These are phyloP conservation scores for Fratercula arctica DNA, from an alignment of 2,797 vertebrate species.

Conservation along the genomic window DNA sequence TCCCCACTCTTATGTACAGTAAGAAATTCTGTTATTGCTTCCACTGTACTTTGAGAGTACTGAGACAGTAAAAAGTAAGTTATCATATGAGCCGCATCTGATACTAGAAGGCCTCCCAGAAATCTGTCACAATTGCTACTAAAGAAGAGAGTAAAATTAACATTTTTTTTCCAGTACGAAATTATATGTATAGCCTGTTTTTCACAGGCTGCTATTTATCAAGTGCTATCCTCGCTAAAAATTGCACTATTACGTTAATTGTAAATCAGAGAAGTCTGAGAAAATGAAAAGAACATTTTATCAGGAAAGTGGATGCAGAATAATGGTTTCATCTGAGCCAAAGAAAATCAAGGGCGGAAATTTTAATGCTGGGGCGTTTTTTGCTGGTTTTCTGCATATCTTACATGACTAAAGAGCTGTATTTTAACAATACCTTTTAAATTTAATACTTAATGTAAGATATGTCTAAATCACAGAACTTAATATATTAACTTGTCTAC, in stretches of 20 bases:
- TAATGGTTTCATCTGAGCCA: not conserved
- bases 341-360: not conserved
- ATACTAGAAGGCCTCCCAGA: not conserved
- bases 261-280: not conserved
- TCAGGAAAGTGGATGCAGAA: not conserved
- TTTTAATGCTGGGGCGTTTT: not conserved
- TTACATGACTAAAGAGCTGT: not conserved
- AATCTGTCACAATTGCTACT: not conserved
- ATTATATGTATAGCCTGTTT: not conserved
- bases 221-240: not conserved
- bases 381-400: not conserved
- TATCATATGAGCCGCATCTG: not conserved
- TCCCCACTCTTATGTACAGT: not conserved
- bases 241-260: not conserved
- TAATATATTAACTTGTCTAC: not conserved
- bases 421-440: not conserved
- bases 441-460: not conserved
- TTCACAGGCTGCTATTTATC: not conserved
- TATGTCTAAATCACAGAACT: not conserved
- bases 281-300: not conserved
- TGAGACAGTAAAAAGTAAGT: not conserved
- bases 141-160: not conserved
- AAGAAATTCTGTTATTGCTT: not conserved
- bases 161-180: not conserved
- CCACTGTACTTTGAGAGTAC: not conserved